Evolutionary conservation across 1,140 invertebrate species (phyloP), one percentile per base, ranked within the genome.

Genomic region (Galleria mellonella): DNA sequence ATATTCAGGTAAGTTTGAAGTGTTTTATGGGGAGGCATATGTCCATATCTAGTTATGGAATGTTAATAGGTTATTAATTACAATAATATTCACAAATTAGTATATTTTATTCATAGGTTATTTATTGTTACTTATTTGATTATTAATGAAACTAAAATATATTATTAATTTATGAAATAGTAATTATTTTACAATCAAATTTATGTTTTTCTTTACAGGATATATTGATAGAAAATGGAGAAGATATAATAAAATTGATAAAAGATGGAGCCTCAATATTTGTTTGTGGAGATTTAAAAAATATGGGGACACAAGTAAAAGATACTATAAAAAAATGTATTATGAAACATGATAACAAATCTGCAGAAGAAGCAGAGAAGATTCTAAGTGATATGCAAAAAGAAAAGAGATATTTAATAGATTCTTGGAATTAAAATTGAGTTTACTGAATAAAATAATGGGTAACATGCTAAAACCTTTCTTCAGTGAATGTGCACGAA

Each of bases 261-360:
- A 59, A 91, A 9, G 63, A 91, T 28, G 51, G 78, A 36, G 91
- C 89, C 3, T 71, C 74, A 17, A 72, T 96, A n/a, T 95, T 90
- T 74, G 81, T 96, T 3, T 95, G 94, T 81, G 94, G 94, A 8
- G 93, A 94, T 86, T 89, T 91, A 9, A 92, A 90, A 49, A 88
- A 88, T 46, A 94, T 96, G 88, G 89, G 90, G 0, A 89, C 90
- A 54, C 88, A 91, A 71, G 91, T 96, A 1, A 87, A 87, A 46
- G 86, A 89, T 12, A 76, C 87, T 1, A 74, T 96, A 3, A 55
- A 81, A n/a, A 53, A 87, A 11, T 87, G 90, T 51, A 61, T 94
- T 15, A 61, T 83, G 27, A 67, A 86, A 52, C 47, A 81, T 48
- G 63, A 82, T 44, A 49, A 81, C 12, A 70, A 76, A 15, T 60